Conservation (phyloP, 2,888 invertebrate species). For the Nephrotoma flavescens region DNA sequence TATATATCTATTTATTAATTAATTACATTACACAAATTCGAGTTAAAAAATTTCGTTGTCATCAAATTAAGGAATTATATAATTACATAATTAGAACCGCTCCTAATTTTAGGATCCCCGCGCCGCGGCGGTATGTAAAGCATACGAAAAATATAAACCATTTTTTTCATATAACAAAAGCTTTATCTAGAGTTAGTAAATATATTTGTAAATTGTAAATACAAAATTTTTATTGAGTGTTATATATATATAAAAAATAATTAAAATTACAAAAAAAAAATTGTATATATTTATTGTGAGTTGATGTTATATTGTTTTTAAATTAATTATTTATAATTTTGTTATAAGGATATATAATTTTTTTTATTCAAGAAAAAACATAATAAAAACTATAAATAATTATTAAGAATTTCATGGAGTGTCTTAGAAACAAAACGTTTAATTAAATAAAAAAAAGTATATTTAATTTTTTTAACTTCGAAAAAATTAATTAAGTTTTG, state of each 20-base stretch:
- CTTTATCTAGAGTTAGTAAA: background rate
- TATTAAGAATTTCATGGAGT: slow-evolving; percentile 1
- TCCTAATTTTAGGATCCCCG: background rate
- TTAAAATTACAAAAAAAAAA: background rate
- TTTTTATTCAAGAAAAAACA: background rate
- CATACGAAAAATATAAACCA: background rate
- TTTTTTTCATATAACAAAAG: background rate
- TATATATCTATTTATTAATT: background rate
- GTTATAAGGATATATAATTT: background rate
- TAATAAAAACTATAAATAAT: background rate
- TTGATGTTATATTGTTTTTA: background rate
- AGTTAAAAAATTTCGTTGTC: background rate
- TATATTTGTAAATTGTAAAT: background rate
- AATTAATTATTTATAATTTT: background rate
- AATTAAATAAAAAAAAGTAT: background rate
- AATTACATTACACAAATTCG: background rate
- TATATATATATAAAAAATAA: background rate
- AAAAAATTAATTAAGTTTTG: background rate
- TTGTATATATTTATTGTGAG: background rate
- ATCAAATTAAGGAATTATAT: background rate
- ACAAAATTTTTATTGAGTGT: background rate
- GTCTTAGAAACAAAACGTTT: slow-evolving; percentile 2
- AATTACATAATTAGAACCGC: background rate
- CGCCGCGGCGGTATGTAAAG: background rate
- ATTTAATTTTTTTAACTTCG: background rate